These are phyloP conservation scores for Andrena trimmerana DNA, from an alignment of 2,888 invertebrate genomes.

Conservation along the genomic window DNA sequence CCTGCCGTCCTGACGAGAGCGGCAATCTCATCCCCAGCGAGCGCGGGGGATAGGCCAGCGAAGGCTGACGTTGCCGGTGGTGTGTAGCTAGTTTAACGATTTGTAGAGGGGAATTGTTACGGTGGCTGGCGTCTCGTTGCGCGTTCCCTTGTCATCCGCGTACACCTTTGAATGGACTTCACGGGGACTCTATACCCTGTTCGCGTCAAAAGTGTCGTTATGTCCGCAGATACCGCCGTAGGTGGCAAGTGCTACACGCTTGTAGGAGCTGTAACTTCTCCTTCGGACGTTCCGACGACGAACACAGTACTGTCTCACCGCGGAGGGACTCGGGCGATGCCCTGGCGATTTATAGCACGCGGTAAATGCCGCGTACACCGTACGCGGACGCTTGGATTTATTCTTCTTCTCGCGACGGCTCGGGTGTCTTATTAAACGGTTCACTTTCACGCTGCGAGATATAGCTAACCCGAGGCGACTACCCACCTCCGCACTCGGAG, in stretches of 20 bases:
- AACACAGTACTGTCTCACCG: conserved; percentile 9
- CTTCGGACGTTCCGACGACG: conserved; percentile 29
- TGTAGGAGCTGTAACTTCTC: conserved; percentile 38
- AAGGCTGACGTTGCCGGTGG: neutral
- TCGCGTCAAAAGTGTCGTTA: conserved; percentile 30
- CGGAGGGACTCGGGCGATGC: conserved; percentile 47
- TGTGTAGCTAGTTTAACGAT: conserved; percentile 32
- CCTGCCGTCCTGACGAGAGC: conserved; percentile 59
- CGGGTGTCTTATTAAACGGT: conserved; percentile 58
- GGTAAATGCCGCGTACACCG: conserved; percentile 39
- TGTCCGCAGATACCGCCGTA: conserved; percentile 23
- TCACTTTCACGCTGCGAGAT: conserved; percentile 26
- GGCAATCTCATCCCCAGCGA: conserved; percentile 44
- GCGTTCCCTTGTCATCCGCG: neutral
- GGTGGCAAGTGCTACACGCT: conserved; percentile 38
- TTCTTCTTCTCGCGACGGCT: conserved; percentile 35
- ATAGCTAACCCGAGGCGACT: neutral
- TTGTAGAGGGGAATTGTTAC: conserved; percentile 25
- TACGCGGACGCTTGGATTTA: conserved; percentile 50
- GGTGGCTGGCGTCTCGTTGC: neutral
- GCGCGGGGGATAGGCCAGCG: conserved; percentile 1
- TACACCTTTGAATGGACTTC: conserved; percentile 1
- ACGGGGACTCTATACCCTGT: neutral
- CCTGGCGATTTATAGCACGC: conserved; percentile 51
- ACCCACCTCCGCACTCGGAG: neutral